Evolutionary conservation across 2,113 vertebrate species (phyloP), one percentile per base, ranked within the genome.

Genomic region (Platanista minor): DNA sequence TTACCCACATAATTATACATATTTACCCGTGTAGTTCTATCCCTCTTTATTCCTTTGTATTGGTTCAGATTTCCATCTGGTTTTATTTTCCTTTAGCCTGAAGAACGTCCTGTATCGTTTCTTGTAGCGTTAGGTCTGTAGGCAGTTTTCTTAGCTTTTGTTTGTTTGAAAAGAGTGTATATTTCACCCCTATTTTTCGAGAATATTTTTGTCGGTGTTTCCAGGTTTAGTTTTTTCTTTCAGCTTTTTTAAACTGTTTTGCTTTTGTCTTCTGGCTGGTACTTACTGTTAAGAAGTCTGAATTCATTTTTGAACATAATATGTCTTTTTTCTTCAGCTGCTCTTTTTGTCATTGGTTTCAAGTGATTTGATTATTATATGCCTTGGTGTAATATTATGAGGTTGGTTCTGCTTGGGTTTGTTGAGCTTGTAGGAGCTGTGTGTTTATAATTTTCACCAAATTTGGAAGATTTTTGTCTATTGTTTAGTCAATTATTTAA

Each of bases 51-150:
- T 59, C 33, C 39, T 91, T 94, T 75, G 49, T 87, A 14, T 87
- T 20, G 39, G 29, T 94, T 57, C 23, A 52, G 15, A 77, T 87
- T 87, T 82, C 41, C 49, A 8, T 67, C 33, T 94, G 66, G 8
- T 75, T 31, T 95, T 67, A 72, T 72, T 81, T 90, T 74, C 27
- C 39, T 75, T 87, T 87, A 74, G 33, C 46, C 64, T 77, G 6
- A 91, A 87, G 36, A 82, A 67, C 33, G 75, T 91, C 57, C 12
- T 67, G 91, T 67, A n/a, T 94, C 66, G 29, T 96, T 96, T 57
- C 57, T 74, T 74, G 25, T 71, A 57, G 46, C 71, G n/a, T 77
- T 54, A 39, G 3, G 74, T 92, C 72, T 92, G 8, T 27, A 78
- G 39, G 27, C 12, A 92, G 14, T 80, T 90, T 89, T 93, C 64